Evolutionary conservation across 2,888 invertebrate species (phyloP), one percentile per base, ranked within the genome.

Genomic region (Sturmia bella): DNA sequence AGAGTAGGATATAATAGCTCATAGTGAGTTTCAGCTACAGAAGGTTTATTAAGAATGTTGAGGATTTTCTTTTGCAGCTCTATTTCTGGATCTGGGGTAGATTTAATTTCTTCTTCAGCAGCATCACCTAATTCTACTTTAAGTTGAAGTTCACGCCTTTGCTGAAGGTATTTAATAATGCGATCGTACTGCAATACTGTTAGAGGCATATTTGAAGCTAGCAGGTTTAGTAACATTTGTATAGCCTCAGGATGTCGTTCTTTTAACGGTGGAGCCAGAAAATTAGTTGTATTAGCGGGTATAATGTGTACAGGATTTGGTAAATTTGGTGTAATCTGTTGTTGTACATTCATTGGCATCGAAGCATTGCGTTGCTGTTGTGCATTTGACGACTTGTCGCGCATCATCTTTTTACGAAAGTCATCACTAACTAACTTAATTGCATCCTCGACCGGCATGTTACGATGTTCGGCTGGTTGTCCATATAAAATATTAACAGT

Each of bases 371-470:
- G 54, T 9, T 63, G 75, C 48, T 48, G 76, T 7, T 56, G 66
- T 54, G 54, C 45, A 21, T 69, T 70, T 15, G 69, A 17, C 76
- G 56, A 13, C 54, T 37, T 69, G 48, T 94, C 85, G 90, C 92
- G 84, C 6, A 92, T 91, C 90, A 93, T 92, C 87, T 94, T 94
- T 24, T 92, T 92, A 27, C 93, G 92, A 87, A 94, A 95, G 87
- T 96, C 96, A 1, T 95, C 93, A 9, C 94, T 93, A 37, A 98
- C 92, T 83, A 98, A 92, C 84, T 93, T 93, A 77, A 98, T 92
- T 0, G 98, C 97, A 91, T 98, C 98, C 73, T 98, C 98, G 45
- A 98, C 89, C 0, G 98, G 98, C 97, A 98, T 98, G 91, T 98
- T 98, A 85, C 98, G 94, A 91, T 98, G 98, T 89, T 98, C 98